Evolutionary conservation across 2,888 invertebrate genomes (phyloP), one percentile per base, ranked within the genome.

Genomic region (Caprella mutica): DNA sequence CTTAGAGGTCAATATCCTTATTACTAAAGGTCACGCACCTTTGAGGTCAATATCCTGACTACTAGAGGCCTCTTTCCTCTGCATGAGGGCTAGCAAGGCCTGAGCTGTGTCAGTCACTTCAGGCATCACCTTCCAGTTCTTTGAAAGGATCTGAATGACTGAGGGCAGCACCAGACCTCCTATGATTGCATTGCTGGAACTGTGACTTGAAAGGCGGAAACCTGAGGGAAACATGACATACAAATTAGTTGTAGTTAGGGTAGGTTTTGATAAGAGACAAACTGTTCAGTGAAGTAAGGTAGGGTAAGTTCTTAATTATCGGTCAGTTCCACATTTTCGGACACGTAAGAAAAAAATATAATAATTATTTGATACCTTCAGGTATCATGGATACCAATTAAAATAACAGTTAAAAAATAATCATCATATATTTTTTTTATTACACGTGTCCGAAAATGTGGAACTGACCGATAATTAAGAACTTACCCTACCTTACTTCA

Each of bases 101-200:
- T 58, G 53, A n/a, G 63, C 59, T 23, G 59, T 59, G 4, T 54
- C 52, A 26, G 63, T 53, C 19, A 63, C 57, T 14, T 52, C 59
- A 8, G 63, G 44, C n/a, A 57, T 52, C 19, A 55, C 52, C 17
- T 50, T 59, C 35, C 59, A 59, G 3, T 56, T 57, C 17, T 59
- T 59, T 19, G 59, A 59, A 23, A 63, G 26, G 21, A 55, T 44
- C 19, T 55, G 55, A 12, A 55, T 43, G 8, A 44, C 33, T 12
- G 55, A 55, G 1, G 55, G 55, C 19, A 63, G 50, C 29, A 63
- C 50, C n/a, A 57, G 35, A 8, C 59, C 57, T 24, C 63, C 59
- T 24, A 63, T 50, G 4, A 63, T 26, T 5, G 63, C 59, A 52
- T 63, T 63, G 3, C 63, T 59, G 44, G 56, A 52, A 30, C 52